Evolutionary conservation across 2,113 vertebrate genomes (phyloP), one percentile per base, ranked within the genome.

Genomic region (Hydropotes inermis): DNA sequence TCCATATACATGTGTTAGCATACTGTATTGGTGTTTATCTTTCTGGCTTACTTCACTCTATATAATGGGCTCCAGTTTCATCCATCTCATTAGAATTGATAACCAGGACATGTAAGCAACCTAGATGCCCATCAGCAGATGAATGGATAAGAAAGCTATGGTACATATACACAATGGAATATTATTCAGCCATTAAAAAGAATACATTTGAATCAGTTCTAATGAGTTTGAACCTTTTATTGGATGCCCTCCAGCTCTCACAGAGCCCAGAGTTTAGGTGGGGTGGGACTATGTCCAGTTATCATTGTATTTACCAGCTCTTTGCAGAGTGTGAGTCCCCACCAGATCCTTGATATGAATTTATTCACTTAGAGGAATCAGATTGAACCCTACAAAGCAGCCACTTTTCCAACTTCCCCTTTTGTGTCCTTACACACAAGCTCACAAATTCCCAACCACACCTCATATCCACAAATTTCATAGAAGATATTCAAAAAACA

Each of bases 211-310:
- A 50, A 50, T 50, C 47, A 50, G 47, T 50, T 50, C 47, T 50
- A 50, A 50, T 1, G 47, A 50, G 13, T 50, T 3, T 50, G 47
- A 50, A 14, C 47, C 47, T 78, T 33, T 21, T 52, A 54, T 52
- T 0, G 5, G 1, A 19, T 30, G 76, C 25, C 15, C 9, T 67
- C 28, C 23, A 11, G 4, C 2, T 8, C 19, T 33, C 13, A 25
- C 23, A 47, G 58, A 58, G 58, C 27, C 17, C 8, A 27, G 7
- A 21, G 43, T 3, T 47, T 4, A 43, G 74, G 25, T 39, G 33
- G 30, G 25, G 8, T 36, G 28, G 23, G 43, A 28, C 2, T 10
- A 27, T 28, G 3, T n/a, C 90, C 87, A 43, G 0, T 39, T 33
- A 30, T 43, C 67, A 13, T 16, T 81, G 58, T 16, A 19, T 27